Percentiles rank a stretch among this genome's conserved stretches.
Conservation (phyloP, 1,140 invertebrate species). For the Apis cerana region DNA sequence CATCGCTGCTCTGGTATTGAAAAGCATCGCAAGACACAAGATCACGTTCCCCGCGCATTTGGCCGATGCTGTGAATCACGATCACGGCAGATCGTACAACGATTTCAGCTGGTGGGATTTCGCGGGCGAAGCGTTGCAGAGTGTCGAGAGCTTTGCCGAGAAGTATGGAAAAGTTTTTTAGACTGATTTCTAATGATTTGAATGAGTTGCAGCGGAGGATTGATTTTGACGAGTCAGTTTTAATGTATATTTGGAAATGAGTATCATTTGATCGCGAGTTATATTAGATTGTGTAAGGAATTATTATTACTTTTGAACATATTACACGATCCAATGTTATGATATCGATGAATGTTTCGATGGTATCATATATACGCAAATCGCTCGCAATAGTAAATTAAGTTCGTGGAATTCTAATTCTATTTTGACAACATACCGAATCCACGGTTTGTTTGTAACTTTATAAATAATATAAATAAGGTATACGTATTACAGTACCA, state of each 20-base stretch:
- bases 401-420: too few relatives aligned
- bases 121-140: slow-evolving; percentile 58
- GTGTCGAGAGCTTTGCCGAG: slow-evolving; percentile 66
- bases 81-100: slow-evolving; percentile 39
- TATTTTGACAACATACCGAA: too few relatives aligned
- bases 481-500: not conserved
- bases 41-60: slow-evolving; percentile 79
- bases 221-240: too few relatives aligned
- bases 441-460: not conserved
- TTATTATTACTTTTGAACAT: too few relatives aligned
- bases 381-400: too few relatives aligned
- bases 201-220: not conserved
- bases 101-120: slow-evolving; percentile 65
- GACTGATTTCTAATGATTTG: not conserved
- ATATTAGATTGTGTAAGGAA: too few relatives aligned
- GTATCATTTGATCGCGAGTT: too few relatives aligned
- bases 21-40: slow-evolving; percentile 90
- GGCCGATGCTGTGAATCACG: slow-evolving; percentile 62
- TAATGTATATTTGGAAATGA: too few relatives aligned
- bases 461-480: too few relatives aligned
- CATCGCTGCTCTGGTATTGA: slow-evolving; percentile 88
- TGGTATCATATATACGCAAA: too few relatives aligned
- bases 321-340: too few relatives aligned
- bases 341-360: too few relatives aligned
- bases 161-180: slow-evolving; percentile 24